A percentile compares a stretch with the other conserved stretches of the same genome.
Evolutionary conservation across 2,113 vertebrate genomes (phyloP).

Genomic region (Pseudorhombus dupliciocellatus): DNA sequence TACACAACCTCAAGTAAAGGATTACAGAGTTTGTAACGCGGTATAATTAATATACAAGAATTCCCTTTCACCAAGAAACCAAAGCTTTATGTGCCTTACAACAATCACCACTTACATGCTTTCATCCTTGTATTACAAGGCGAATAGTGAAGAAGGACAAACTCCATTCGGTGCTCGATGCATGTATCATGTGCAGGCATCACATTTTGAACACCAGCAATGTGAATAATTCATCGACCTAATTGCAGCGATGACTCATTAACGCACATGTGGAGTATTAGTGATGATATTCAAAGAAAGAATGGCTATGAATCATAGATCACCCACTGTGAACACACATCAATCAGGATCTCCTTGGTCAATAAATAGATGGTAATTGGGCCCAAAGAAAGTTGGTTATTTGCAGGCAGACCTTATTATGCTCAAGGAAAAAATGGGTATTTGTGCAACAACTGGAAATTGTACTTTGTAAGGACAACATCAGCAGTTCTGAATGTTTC

Average conservation of each 20-base stretch:
- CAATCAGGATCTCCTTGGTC: constrained; percentile 55
- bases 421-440: constrained; percentile 6
- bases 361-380: constrained; percentile 74
- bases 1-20: background rate
- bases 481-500: constrained; percentile 6
- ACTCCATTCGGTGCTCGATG: constrained; percentile 11
- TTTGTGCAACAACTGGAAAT: constrained; percentile 25
- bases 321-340: constrained; percentile 62
- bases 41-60: too few species aligned
- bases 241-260: constrained; percentile 70
- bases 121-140: constrained; percentile 16
- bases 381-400: constrained; percentile 69
- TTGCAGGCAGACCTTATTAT: constrained; percentile 48
- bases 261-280: constrained; percentile 42
- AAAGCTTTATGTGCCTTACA: background rate
- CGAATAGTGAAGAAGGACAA: constrained; percentile 1
- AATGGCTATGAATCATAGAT: constrained; percentile 67
- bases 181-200: constrained; percentile 37
- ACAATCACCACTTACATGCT: constrained; percentile 21
- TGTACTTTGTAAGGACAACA: constrained; percentile 11
- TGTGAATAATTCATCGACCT: constrained; percentile 70
- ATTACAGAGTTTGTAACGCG: background rate
- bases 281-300: constrained; percentile 57
- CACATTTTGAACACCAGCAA: constrained; percentile 50
- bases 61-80: too few species aligned